Evolutionary conservation across 2,888 invertebrate species (phyloP), one percentile per base, ranked within the genome.

Genomic region (Dryococelus australis): DNA sequence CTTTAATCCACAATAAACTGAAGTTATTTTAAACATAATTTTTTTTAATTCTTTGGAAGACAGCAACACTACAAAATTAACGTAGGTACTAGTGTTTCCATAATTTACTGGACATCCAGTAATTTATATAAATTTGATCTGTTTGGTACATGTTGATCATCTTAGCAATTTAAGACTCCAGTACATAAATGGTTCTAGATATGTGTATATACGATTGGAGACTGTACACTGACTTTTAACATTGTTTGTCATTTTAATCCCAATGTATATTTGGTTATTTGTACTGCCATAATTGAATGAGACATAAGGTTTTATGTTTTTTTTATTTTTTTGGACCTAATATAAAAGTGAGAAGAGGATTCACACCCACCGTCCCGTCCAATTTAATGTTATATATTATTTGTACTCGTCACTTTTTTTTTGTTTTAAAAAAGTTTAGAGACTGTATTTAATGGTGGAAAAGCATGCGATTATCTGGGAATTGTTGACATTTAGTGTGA

Each of bases 351-450:
- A 27, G 28, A 83, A 28, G 80, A 83, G 83, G 13, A 83, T 35
- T 35, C 35, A 35, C 43, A 35, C 83, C 83, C 83, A 83, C 83
- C 83, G 83, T 83, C 83, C 83, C 83, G 83, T 83, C 83, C 83
- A 83, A 83, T 35, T 43, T 83, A 83, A 5, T 28, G 20, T 83
- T 83, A 8, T 20, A 83, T 35, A 83, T 83, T 83, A 28, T 24
- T 27, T 83, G 27, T 83, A 35, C 43, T 28, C 20, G n/a, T 10
- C 65, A 65, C 24, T 65, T 65, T n/a, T 10, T 51, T 65, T 5
- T 65, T 65, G 65, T n/a, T 35, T 35, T 35, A 35, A 35, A 35
- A 35, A 35, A 35, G n/a, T 9, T 65, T 65, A 9, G 65, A 20
- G 20, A 65, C 16, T 65, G 65, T 1, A 65, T n/a, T n/a, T 65